Evolutionary conservation across 2,888 invertebrate genomes (phyloP).

Genomic region (Tricholauxania praeusta): DNA sequence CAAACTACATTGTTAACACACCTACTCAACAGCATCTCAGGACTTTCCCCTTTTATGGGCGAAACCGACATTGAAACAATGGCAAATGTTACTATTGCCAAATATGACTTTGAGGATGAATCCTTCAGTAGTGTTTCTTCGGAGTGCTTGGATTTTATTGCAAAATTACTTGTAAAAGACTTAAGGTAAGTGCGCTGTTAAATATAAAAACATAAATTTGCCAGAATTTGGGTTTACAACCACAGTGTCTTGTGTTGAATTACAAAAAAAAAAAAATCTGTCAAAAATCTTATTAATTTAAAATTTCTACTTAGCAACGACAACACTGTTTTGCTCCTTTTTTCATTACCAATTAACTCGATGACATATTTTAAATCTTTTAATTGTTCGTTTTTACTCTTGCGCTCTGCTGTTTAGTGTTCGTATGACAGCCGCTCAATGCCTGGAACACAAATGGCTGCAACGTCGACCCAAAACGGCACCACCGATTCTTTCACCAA

Average conservation of each 20-base stretch:
- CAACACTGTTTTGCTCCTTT: constrained; percentile 44
- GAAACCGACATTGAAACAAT: constrained; percentile 97
- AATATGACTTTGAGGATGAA: constrained; percentile 98
- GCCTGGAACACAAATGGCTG: constrained; percentile 91
- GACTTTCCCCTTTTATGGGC: constrained; percentile 98
- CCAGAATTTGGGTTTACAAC: neutral
- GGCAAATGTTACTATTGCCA: constrained; percentile 97
- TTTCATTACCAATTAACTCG: neutral
- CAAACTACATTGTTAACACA: constrained; percentile 40
- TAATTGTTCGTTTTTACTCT: neutral
- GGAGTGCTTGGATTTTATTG: constrained; percentile 96
- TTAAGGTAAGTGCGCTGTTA: constrained; percentile 77
- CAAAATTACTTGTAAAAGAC: constrained; percentile 90
- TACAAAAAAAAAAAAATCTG: neutral
- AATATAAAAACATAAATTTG: neutral
- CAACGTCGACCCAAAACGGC: constrained; percentile 69
- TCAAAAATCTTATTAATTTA: neutral
- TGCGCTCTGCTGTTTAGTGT: constrained; percentile 70
- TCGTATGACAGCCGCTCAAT: constrained; percentile 85
- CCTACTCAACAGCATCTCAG: constrained; percentile 79
- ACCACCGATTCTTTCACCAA: constrained; percentile 55
- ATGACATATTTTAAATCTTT: constrained; percentile 27
- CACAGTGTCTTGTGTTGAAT: neutral
- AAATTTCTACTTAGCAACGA: constrained; percentile 23
- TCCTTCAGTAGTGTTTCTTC: constrained; percentile 95